Evolutionary conservation across 2,797 vertebrate species (phyloP), one percentile per base, ranked within the genome.

Genomic region (Phyllotis vaccarum): DNA sequence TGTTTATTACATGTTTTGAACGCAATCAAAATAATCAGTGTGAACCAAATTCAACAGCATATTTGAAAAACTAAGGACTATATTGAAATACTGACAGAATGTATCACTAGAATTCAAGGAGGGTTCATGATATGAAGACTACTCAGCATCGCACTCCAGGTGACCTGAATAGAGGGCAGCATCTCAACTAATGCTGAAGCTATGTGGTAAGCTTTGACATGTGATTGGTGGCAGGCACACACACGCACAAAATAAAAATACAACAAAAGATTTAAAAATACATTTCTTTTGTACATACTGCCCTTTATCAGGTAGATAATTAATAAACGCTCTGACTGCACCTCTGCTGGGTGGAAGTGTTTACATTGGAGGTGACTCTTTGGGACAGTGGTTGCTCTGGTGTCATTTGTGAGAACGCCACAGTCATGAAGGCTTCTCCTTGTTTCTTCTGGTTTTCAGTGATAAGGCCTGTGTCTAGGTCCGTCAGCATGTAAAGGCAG

Each of bases 1-100:
- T 49, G 6, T 64, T 56, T 89, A 76, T 66, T 79, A 82, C 85
- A 62, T 68, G 74, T 74, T 90, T 95, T 52, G 94, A 96, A 90
- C 88, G 64, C 29, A 89, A 86, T 54, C 31, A 87, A 74, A 90
- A 88, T 54, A 93, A 86, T 43, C 27, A 93, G 16, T 31, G 5
- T 27, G 62, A 86, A 74, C 7, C 46, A 79, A 87, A 93, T 88
- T 85, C 72, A 64, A 90, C 0, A 64, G 21, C 64, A 85, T 17
- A 37, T 86, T 62, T 86, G 79, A 93, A 66, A 52, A 40, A 93
- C 85, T 56, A 89, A 12, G 93, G 9, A 80, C 40, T 37, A 81
- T 8, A 22, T 56, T 22, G 9, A 83, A 90, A 43, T 43, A 31
- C 58, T 62, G 58, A 62, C 43, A 24, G 22, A 24, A 72, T 54